A percentile compares a stretch with the other conserved stretches of the same genome.
These are phyloP conservation scores for Azemiops feae DNA, from an alignment of 2,113 vertebrate species.

Conservation along the genomic window DNA sequence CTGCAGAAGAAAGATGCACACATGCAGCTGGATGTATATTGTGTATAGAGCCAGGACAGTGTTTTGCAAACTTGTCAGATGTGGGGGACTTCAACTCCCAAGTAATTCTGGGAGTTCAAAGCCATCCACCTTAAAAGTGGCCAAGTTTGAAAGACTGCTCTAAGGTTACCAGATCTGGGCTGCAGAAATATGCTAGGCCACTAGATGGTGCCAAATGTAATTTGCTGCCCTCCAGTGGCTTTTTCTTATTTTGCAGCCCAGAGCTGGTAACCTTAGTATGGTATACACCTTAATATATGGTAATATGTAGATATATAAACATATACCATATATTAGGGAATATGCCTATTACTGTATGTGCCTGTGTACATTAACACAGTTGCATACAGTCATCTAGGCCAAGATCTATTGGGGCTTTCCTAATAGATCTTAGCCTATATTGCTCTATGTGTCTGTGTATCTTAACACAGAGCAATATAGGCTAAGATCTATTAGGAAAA, in stretches of 20 bases:
- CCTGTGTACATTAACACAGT: background rate
- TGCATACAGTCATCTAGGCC: background rate
- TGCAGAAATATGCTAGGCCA: background rate
- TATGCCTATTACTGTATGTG: background rate
- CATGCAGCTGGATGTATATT: background rate
- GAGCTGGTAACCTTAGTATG: background rate
- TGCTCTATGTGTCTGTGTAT: background rate
- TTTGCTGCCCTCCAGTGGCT: background rate
- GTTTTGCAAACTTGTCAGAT: too few species aligned
- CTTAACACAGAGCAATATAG: background rate
- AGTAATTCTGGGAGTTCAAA: too few species aligned
- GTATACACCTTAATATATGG: background rate
- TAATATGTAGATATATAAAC: background rate
- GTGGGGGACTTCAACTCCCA: too few species aligned
- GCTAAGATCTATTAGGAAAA: background rate
- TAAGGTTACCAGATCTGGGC: background rate
- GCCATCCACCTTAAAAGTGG: too few species aligned
- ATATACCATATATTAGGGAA: background rate
- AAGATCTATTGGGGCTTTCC: background rate
- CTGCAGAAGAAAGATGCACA: background rate
- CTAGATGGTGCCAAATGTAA: background rate
- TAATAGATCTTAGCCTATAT: background rate
- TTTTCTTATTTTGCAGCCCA: background rate
- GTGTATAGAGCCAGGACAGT: background rate
- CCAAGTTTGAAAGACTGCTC: background rate